phyloP scores from a whole-genome alignment of 2,113 vertebrate genomes.

The Lagopus leucura region DNA sequence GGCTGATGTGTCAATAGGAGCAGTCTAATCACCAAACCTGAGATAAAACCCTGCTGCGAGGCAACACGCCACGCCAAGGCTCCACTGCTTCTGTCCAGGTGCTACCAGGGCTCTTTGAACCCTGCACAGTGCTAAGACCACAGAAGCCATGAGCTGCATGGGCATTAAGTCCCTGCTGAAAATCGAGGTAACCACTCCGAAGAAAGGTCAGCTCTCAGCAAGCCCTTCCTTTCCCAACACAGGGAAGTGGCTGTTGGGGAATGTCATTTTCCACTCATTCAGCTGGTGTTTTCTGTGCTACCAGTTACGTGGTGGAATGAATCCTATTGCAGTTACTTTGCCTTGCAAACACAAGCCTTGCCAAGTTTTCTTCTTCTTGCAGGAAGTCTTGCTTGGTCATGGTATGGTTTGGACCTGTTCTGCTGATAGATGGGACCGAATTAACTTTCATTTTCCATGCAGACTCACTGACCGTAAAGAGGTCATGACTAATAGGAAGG shows the following conservation, averaged over 20 bases:
- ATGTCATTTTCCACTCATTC: neutral
- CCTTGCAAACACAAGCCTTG: neutral
- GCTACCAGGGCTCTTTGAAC: neutral
- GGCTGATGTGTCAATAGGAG: neutral
- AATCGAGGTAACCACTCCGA: neutral
- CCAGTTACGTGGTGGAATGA: neutral
- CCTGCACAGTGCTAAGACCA: accelerated
- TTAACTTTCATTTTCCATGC: constrained; percentile 9
- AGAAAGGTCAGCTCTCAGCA: neutral
- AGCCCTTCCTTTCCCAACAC: neutral
- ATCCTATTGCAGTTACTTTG: neutral
- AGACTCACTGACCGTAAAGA: neutral
- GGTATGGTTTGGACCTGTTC: neutral
- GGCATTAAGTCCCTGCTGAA: neutral
- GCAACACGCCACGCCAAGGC: neutral
- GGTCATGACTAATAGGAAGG: neutral
- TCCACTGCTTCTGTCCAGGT: neutral
- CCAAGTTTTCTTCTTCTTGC: neutral
- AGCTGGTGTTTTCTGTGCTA: neutral
- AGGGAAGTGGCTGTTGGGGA: neutral
- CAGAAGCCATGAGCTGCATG: neutral
- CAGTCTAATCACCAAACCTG: neutral
- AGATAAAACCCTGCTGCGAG: neutral
- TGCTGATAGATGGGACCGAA: neutral
- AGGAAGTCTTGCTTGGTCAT: neutral